Base-by-base conservation (phyloP, 2,113 vertebrate species). In the Sturnira hondurensis region DNA sequence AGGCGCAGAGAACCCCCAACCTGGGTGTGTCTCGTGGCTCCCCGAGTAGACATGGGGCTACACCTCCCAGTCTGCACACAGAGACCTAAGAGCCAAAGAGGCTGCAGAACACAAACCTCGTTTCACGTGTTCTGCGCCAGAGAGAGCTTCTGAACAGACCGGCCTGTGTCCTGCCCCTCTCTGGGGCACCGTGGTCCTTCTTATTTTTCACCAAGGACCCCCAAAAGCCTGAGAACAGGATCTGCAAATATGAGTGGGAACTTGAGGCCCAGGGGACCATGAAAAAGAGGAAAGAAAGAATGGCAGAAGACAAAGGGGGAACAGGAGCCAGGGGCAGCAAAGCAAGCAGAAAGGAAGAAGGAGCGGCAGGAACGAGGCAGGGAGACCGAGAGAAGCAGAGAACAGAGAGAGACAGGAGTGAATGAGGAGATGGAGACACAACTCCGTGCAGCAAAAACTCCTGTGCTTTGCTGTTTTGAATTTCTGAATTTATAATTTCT, bases 101-200 rank as follows among this genome's bases (percentile, higher is more conserved):
- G 7, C 14, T 41, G 0, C 1, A 71, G 38, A 1, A 1, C 2
- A 2, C 5, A 7, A n/a, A 5, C 4, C 3, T 4, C 0, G 0
- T 7, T 26, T 11, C 33, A 8, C 5, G 19, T n/a, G 2, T 12
- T 28, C 50, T 26, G 83, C 20, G 7, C 38, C 12, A 1, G 22
- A 52, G 4, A 19, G 13, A 26, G 16, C 71, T 9, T 88, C 33
- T 24, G 11, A 33, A 7, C 65, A 67, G 28, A 4, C 33, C 1
- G 47, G 13, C 43, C 95, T 56, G 28, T 6, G 28, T 12, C 61
- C 61, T 19, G 47, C 4, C 41, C 3, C 7, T 1, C 22, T 28
- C 33, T 2, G 4, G 5, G 22, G 4, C 5, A 20, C 26, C 0
- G 17, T 2, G 38, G 6, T 11, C 70, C 33, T 41, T 0, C 0